Conservation (phyloP, 2,888 invertebrate species). For the Hemaris fuciformis region DNA sequence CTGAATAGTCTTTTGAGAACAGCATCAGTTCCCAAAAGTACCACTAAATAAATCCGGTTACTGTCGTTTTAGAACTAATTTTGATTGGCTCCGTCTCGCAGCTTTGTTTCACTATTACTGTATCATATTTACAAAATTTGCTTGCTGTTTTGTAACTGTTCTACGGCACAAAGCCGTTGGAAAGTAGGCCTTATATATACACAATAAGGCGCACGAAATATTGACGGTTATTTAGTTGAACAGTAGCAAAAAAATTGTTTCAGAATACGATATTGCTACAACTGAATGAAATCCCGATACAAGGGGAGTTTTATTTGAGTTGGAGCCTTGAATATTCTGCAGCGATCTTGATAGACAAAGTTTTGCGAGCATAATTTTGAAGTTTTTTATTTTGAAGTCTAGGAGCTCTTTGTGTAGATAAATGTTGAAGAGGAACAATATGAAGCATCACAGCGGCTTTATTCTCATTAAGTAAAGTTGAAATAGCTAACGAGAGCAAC, state of each 20-base stretch:
- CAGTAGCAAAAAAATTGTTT: background rate
- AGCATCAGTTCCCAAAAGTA: background rate
- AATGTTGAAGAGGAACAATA: background rate
- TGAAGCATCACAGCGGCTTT: background rate
- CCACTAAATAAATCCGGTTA: background rate
- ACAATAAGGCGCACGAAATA: background rate
- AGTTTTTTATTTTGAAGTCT: slow-evolving; percentile 35
- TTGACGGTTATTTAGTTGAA: background rate
- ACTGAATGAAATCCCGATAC: slow-evolving; percentile 26
- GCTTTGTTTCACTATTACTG: slow-evolving; percentile 3
- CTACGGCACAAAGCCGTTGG: background rate
- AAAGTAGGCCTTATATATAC: background rate
- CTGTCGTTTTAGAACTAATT: slow-evolving; percentile 2
- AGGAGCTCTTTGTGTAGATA: slow-evolving; percentile 16
- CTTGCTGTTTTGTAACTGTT: background rate
- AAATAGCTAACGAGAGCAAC: too few species aligned
- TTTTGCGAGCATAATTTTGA: slow-evolving; percentile 42
- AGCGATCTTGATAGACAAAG: slow-evolving; percentile 37
- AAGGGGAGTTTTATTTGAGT: slow-evolving; percentile 28
- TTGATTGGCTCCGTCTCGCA: slow-evolving; percentile 1
- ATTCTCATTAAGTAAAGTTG: background rate
- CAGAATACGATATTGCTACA: slow-evolving; percentile 13
- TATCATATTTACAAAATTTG: slow-evolving; percentile 1
- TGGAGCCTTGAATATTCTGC: slow-evolving; percentile 28
- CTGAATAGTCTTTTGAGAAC: background rate